Conservation (phyloP, 2,888 invertebrate genomes). For the Ennomos erosarius region DNA sequence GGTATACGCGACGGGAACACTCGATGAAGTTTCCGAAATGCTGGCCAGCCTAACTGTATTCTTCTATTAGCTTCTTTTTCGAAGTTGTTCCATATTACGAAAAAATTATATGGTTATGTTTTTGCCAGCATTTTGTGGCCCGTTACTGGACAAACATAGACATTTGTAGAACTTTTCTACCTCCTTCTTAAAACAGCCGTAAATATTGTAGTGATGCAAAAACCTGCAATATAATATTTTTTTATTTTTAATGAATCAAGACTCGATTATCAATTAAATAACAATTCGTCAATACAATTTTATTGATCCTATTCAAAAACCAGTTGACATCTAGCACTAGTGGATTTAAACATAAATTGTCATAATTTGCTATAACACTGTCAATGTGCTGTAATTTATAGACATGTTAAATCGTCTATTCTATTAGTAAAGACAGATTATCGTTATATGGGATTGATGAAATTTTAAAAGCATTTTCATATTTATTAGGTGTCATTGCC, state of each 20-base stretch:
- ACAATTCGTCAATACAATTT: slow-evolving; percentile 24
- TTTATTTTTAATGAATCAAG: slow-evolving; percentile 10
- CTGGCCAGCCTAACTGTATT: no score
- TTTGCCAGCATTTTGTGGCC: no score
- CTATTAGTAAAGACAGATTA: slow-evolving; percentile 42
- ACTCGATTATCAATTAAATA: slow-evolving; percentile 25
- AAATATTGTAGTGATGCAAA: no score
- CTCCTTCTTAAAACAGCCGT: no score
- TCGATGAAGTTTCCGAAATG: no score
- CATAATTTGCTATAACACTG: slow-evolving; percentile 63
- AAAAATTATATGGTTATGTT: no score
- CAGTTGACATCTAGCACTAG: slow-evolving; percentile 36
- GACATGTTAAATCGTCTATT: slow-evolving; percentile 36
- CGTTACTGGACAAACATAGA: no score
- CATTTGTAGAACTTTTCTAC: no score
- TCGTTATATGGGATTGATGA: slow-evolving; percentile 47
- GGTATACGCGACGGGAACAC: no score
- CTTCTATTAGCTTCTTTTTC: no score
- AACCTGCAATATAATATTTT: not conserved
- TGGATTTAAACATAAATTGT: slow-evolving; percentile 64
- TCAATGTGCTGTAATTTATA: slow-evolving; percentile 61
- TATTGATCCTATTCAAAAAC: slow-evolving; percentile 16
- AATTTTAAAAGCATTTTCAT: slow-evolving; percentile 51
- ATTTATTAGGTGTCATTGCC: slow-evolving; percentile 45
- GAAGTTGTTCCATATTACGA: no score